A percentile compares a stretch with the other conserved stretches of the same genome.
Evolutionary conservation across 2,797 vertebrate species (phyloP).

Genomic region (Onychomys arenicola): DNA sequence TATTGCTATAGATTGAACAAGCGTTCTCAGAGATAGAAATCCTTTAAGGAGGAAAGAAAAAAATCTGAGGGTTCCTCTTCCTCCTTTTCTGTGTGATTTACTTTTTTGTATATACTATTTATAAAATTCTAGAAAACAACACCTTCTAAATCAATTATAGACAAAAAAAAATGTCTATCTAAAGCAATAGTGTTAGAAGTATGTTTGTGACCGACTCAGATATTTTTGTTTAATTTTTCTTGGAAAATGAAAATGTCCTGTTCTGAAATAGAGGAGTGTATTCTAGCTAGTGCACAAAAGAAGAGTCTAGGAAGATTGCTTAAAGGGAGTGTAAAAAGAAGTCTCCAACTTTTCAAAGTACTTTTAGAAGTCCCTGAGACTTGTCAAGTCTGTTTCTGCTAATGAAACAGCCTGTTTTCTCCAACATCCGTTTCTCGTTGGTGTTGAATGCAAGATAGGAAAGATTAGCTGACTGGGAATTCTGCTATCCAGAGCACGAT

Average conservation of each 20-base stretch:
- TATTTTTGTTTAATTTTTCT: background rate
- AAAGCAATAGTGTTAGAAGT: background rate
- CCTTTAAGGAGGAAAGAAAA: slow-evolving; percentile 23
- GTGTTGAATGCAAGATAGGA: background rate
- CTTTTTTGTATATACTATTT: background rate
- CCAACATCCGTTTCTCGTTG: background rate
- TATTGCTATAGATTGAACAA: background rate
- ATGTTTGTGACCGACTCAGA: background rate
- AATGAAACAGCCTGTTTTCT: background rate
- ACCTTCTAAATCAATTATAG: background rate
- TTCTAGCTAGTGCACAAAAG: background rate
- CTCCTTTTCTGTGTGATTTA: background rate
- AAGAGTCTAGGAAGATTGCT: background rate
- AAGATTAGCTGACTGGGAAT: background rate
- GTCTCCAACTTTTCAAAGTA: background rate
- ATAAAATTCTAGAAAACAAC: background rate
- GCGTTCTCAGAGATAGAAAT: background rate
- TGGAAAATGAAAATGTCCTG: background rate
- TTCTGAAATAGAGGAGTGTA: background rate
- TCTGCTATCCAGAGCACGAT: background rate
- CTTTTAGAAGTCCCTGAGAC: background rate
- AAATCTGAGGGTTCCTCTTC: background rate
- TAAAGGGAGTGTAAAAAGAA: background rate
- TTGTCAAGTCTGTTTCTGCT: slow-evolving; percentile 3
- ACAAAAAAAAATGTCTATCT: background rate